Percentiles rank a stretch among this genome's conserved stretches.
These are phyloP conservation scores for Lathronympha strigana DNA, from an alignment of 2,888 invertebrate species.

Conservation along the genomic window DNA sequence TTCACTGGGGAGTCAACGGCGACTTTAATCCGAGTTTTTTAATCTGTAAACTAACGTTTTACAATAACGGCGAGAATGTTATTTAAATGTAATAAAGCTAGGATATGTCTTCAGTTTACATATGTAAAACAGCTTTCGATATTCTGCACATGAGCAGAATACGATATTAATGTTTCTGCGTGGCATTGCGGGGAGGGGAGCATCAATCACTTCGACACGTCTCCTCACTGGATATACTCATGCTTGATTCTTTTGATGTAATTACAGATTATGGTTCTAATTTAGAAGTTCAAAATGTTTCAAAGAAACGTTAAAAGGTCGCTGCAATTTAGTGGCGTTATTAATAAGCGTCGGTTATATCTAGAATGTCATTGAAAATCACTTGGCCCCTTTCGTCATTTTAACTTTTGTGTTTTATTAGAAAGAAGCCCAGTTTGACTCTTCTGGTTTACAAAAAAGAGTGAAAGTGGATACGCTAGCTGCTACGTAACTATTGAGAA, in stretches of 20 bases:
- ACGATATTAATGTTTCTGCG: conserved; percentile 46
- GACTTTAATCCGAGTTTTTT: conserved; percentile 33
- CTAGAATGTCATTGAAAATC: too few species aligned
- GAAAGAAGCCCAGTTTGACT: too few species aligned
- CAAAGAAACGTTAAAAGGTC: not conserved
- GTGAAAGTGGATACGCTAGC: not conserved
- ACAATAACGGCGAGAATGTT: conserved; percentile 20
- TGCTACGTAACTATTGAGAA: not conserved
- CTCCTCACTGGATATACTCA: conserved; percentile 45
- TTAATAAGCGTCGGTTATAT: not conserved
- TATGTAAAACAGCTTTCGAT: conserved; percentile 42
- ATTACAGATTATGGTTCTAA: conserved; percentile 27
- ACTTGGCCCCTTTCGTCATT: too few species aligned
- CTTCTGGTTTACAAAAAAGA: not conserved
- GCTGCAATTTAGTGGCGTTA: too few species aligned
- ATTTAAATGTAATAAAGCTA: conserved; percentile 34
- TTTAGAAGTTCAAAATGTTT: not conserved
- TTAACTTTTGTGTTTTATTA: too few species aligned
- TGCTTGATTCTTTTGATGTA: conserved; percentile 37
- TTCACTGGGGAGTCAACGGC: conserved; percentile 28
- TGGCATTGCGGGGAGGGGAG: conserved; percentile 44
- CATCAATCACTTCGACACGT: conserved; percentile 71
- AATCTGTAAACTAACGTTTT: conserved; percentile 28
- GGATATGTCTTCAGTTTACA: conserved; percentile 41
- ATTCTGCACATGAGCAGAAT: conserved; percentile 43